Evolutionary conservation across 2,888 invertebrate species (phyloP).

Genomic region (Limulus polyphemus): DNA sequence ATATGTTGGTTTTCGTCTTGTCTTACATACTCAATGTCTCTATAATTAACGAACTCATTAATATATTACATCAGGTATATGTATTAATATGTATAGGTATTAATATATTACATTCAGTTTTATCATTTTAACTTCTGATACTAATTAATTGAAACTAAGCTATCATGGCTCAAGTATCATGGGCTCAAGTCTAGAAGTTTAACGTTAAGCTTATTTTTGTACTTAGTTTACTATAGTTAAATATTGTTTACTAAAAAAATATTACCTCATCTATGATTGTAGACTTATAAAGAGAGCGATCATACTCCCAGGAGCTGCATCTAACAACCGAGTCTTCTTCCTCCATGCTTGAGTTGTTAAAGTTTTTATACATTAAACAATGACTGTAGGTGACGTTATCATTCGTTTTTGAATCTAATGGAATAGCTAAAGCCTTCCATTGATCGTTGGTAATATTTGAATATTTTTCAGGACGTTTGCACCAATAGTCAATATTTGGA

Average conservation of each 20-base stretch:
- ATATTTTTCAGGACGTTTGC: constrained; percentile 44
- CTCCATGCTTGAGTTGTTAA: neutral
- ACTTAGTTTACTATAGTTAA: no score
- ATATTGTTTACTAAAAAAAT: neutral
- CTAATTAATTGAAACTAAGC: no score
- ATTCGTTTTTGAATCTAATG: neutral
- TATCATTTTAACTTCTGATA: no score
- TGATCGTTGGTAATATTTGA: constrained; percentile 8
- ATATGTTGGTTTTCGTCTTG: no score
- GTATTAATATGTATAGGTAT: no score
- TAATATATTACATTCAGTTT: no score
- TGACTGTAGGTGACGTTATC: neutral
- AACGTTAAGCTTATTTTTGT: no score
- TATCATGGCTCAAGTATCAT: no score
- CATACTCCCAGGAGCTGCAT: constrained; percentile 21
- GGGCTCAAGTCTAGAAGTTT: no score
- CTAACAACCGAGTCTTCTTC: neutral
- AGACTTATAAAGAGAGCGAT: constrained; percentile 16
- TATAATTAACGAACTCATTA: no score
- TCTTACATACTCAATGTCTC: no score
- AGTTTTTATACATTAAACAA: neutral
- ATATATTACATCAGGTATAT: no score
- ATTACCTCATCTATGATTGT: constrained; percentile 21
- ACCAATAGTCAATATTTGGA: constrained; percentile 55
- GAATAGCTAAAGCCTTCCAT: constrained; percentile 10